Evolutionary conservation across 2,113 vertebrate species (phyloP).

Genomic region (Perccottus glenii): DNA sequence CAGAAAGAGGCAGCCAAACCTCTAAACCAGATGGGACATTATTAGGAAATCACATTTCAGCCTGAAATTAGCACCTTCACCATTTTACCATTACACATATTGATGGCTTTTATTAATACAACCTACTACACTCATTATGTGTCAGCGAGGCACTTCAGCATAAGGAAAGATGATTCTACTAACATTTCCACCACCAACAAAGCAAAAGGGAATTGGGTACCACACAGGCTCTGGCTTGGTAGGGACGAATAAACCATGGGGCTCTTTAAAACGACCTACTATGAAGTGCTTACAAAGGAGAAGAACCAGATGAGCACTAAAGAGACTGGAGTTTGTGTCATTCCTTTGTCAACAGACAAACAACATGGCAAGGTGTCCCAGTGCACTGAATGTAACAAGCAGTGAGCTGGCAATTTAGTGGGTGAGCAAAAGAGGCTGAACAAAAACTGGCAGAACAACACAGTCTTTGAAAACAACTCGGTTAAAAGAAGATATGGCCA

Average conservation of each 20-base stretch:
- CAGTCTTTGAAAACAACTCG: neutral
- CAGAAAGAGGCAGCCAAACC: neutral
- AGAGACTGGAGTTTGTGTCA: constrained; percentile 28
- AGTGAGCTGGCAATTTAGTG: constrained; percentile 23
- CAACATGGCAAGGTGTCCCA: constrained; percentile 9
- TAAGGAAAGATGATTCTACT: neutral
- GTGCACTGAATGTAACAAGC: constrained; percentile 17
- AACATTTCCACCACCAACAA: constrained; percentile 2
- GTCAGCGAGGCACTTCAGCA: neutral
- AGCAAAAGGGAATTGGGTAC: neutral
- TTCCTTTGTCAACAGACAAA: constrained; percentile 31
- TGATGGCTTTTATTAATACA: constrained; percentile 4
- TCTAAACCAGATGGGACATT: neutral
- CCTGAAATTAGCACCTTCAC: constrained; percentile 13
- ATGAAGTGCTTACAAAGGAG: constrained; percentile 23
- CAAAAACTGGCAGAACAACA: constrained; percentile 13
- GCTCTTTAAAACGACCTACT: constrained; percentile 4
- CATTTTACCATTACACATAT: neutral
- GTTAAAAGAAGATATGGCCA: constrained; percentile 7
- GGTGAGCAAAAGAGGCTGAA: constrained; percentile 1
- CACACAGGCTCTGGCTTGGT: neutral
- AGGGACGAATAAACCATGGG: constrained; percentile 15
- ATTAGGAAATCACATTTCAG: neutral
- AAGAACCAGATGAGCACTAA: constrained; percentile 22
- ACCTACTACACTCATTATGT: constrained; percentile 9